Base-by-base conservation (phyloP, 2,113 vertebrate species). In the Hipposideros armiger region DNA sequence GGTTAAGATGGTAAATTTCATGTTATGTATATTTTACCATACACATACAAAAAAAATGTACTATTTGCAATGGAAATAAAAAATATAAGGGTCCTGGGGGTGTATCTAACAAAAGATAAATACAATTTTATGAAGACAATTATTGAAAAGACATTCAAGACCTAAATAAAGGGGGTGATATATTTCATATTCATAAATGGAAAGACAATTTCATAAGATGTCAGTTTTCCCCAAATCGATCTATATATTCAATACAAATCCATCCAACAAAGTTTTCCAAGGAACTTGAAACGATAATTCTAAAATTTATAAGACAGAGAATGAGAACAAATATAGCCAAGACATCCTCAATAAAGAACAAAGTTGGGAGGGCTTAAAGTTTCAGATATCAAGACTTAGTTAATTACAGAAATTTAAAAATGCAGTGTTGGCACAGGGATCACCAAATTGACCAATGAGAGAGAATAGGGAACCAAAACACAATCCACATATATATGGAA, bases 311-410 rank as follows among this genome's bases (percentile, higher is more conserved):
- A 58, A 95, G 62, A 84, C 82, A 87, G 28, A 76, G 26, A 82
- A 72, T n/a, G 30, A 87, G 22, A 26, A 82, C 86, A 87, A 85
- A 95, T 56, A 81, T 7, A 94, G 67, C 42, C 80, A 82, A 85
- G 19, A 88, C n/a, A 17, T 20, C 42, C 90, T 22, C 50, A 5
- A 42, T n/a, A 10, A 56, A 82, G 81, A 76, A 66, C 58, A 40
- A 89, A 83, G 32, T 4, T 36, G 11, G 64, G 16, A 95, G 3
- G 7, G 30, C 54, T 36, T 40, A 22, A 52, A 1, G 1, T 60
- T 40, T 76, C 94, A 26, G 50, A 62, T 11, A 22, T 11, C 24
- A 50, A 92, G 45, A 91, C 32, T 24, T 24, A 52, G 16, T 50
- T 11, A 45, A 62, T 36, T 22, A 76, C 7, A 47, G 16, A 24